phyloP scores from a whole-genome alignment of 2,113 vertebrate genomes.

The Pipa parva region DNA sequence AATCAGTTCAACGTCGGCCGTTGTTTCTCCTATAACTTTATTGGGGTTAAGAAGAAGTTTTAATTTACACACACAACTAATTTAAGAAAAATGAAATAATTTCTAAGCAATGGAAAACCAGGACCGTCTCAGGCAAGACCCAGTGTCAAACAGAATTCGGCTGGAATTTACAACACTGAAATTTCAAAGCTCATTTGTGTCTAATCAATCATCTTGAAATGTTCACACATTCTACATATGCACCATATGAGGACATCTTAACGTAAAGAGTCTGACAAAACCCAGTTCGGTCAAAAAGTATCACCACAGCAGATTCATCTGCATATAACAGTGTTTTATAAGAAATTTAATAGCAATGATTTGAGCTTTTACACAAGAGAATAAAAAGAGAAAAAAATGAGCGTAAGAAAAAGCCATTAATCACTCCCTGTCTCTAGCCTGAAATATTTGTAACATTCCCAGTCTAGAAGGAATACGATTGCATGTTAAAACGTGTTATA shows the following conservation, averaged over 20 bases:
- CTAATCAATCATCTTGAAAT: conserved; percentile 33
- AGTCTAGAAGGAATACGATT: too few relatives aligned
- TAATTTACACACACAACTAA: too few relatives aligned
- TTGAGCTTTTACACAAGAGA: conserved; percentile 12
- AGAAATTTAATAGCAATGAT: conserved; percentile 11
- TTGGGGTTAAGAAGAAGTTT: too few relatives aligned
- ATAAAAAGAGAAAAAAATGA: too few relatives aligned
- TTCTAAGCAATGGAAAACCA: too few relatives aligned
- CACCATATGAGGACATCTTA: not conserved
- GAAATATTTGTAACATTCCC: conserved; percentile 15
- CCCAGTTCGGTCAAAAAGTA: conserved; percentile 5
- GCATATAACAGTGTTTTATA: conserved; percentile 3
- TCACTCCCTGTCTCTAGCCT: conserved; percentile 25
- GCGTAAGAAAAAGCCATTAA: conserved; percentile 12
- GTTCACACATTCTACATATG: not conserved
- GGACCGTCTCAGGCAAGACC: not conserved
- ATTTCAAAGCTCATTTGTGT: conserved; percentile 22
- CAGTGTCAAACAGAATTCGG: too few relatives aligned
- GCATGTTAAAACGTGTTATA: too few relatives aligned
- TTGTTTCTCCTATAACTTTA: too few relatives aligned
- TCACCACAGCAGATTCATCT: conserved; percentile 6
- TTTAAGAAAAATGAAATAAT: too few relatives aligned
- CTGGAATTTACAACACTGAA: too few relatives aligned
- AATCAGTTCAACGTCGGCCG: too few relatives aligned
- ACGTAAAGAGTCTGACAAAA: conserved; percentile 9